phyloP scores from a whole-genome alignment of 35 echinoderm and acorn worm species.

The Ptychodera flava region DNA sequence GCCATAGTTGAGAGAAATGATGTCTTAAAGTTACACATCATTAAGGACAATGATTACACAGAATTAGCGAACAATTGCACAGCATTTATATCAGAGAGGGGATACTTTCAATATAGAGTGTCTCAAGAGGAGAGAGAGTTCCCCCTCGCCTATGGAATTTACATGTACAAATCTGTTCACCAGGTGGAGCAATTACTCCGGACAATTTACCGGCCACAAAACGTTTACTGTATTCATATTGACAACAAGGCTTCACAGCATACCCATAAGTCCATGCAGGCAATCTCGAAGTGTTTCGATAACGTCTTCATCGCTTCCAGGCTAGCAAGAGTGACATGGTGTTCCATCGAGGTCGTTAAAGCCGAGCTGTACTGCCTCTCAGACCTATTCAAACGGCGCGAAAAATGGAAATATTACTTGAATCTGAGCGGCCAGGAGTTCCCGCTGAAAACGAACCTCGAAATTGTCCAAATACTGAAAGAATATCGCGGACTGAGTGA shows the following conservation, averaged over 20 bases:
- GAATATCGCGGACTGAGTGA: constrained; percentile 56
- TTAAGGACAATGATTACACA: too few species aligned
- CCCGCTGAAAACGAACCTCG: constrained; percentile 64
- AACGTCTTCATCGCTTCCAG: constrained; percentile 60
- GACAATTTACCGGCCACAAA: constrained; percentile 67
- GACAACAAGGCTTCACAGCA: constrained; percentile 32
- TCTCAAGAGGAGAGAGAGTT: constrained; percentile 56
- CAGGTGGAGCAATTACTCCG: too few species aligned
- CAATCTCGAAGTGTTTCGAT: constrained; percentile 43
- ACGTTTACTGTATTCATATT: constrained; percentile 65
- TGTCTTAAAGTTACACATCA: too few species aligned
- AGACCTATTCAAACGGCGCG: constrained; percentile 30
- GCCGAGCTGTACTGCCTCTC: too few species aligned
- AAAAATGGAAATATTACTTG: constrained; percentile 44
- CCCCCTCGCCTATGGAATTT: constrained; percentile 68
- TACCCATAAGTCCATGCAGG: constrained; percentile 31
- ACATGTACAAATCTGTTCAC: constrained; percentile 44
- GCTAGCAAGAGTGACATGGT: too few species aligned
- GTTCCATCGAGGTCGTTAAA: too few species aligned
- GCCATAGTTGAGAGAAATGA: too few species aligned
- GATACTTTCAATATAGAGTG: too few species aligned
- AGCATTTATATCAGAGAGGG: too few species aligned
- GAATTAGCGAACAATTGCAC: too few species aligned
- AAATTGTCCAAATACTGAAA: constrained; percentile 45
- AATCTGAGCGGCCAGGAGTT: constrained; percentile 64